Base-by-base conservation (phyloP, 2,888 invertebrate species). In the Drepana falcataria region DNA sequence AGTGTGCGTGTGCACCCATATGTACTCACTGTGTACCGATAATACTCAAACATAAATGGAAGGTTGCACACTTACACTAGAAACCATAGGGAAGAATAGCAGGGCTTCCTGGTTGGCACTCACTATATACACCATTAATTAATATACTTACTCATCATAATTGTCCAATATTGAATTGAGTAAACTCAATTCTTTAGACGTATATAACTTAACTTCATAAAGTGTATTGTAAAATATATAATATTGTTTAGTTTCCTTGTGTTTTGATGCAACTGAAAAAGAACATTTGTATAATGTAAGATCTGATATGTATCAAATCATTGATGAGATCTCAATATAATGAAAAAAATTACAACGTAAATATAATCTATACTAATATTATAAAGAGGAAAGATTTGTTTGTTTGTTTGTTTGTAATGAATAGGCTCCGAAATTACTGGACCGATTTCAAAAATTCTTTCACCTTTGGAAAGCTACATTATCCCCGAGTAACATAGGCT, bases 231-330 rank as follows among this genome's bases (percentile, higher is more conserved):
- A 98, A 59, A 99, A 92, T 48, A 97, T 97, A 82, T 96, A 99
- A 91, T 97, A 98, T 91, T 99, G 98, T 84, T 99, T 99, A 0
- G 99, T 99, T 92, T 99, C 98, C 79, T 96, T 95, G 81, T 99
- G 98, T 74, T 97, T 98, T 37, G 96, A 95, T 60, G 98, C 96
- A 75, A 99, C 98, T 98, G 87, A 59, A 93, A 83, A 48, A 83
- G 61, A 64, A 58, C 60, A 53, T 21, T 35, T 53, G 53, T 47
- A 49, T 47, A 21, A 47, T 56, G 9, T 35, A 48, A 21, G 21
- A 21, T 35, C 37, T 21, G 21, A 55, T 51, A 37, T 9, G 21
- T 21, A 21, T 21, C 21, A 21, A 21, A 21, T 21, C 21, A 21
- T 21, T 21, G 21, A 21, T 21, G 21, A 21, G 21, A 21, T 21